Percentiles rank a stretch among this genome's conserved stretches.
These are phyloP conservation scores for Laspeyria flexula DNA, from an alignment of 2,888 invertebrate species.

Conservation along the genomic window DNA sequence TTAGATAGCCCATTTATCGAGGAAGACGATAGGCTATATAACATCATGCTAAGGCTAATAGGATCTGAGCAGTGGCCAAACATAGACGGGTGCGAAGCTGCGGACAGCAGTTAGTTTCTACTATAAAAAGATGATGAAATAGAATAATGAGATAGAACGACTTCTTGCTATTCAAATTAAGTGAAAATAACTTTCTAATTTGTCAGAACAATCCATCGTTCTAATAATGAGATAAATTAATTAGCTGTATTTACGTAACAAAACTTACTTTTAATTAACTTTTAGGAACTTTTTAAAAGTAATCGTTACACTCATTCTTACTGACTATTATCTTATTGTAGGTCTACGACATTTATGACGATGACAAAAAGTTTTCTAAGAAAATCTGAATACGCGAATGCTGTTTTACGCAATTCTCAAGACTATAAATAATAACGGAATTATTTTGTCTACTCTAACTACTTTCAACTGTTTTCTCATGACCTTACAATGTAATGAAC, in stretches of 20 bases:
- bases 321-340: constrained; percentile 28
- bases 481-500: constrained; percentile 30
- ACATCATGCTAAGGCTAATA: too few relatives aligned
- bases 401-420: constrained; percentile 14
- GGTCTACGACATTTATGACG: constrained; percentile 20
- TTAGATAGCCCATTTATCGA: too few relatives aligned
- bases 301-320: constrained; percentile 24
- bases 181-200: constrained; percentile 39
- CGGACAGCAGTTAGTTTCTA: too few relatives aligned
- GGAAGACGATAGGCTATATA: too few relatives aligned
- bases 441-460: constrained; percentile 13
- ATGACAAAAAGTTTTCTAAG: constrained; percentile 20
- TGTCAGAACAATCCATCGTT: constrained; percentile 29
- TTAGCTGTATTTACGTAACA: constrained; percentile 34
- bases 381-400: constrained; percentile 16
- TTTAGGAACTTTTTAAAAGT: constrained; percentile 24
- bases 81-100: too few relatives aligned
- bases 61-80: too few relatives aligned
- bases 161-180: constrained; percentile 25
- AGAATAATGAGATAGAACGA: constrained; percentile 23
- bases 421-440: constrained; percentile 22
- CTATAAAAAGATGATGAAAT: too few relatives aligned
- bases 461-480: constrained; percentile 28
- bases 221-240: constrained; percentile 33
- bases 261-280: constrained; percentile 30